Evolutionary conservation across 2,797 vertebrate genomes (phyloP), one percentile per base, ranked within the genome.

Genomic region (Coluber constrictor): DNA sequence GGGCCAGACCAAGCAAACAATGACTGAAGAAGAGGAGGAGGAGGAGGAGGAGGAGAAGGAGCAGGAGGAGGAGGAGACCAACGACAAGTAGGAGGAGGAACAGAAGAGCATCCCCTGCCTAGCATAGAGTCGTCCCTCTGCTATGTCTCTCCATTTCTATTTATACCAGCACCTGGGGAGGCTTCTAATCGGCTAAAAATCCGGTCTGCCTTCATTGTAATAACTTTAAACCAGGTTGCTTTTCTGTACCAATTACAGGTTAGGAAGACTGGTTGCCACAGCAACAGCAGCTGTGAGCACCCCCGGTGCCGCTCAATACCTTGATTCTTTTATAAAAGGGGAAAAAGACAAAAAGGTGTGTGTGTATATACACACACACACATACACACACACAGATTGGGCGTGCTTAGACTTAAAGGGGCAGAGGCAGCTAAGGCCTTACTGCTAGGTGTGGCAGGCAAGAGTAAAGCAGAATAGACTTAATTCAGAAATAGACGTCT

Each of bases 151-250:
- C 88, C n/a, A 10, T 51, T 90, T 94, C 93, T 94, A 94, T 92
- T 94, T 92, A 94, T 94, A 94, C 90, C 70, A 66, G 86, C 92
- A 94, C 90, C 93, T 92, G 93, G 91, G 93, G 93, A 94, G 89
- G 86, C 88, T 94, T 92, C 57, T 94, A 94, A 94, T 94, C 91
- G 87, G 89, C 90, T 92, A 92, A 90, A 89, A 94, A 94, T 91
- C 93, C 86, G 37, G 90, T 89, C 93, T 88, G 91, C 93, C 91
- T 94, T 94, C 93, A 94, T 94, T 94, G 93, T 92, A 92, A 94
- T 94, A 94, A 94, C 93, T 94, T 94, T 92, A 94, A 94, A 94
- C 93, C 93, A 94, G 92, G 93, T 94, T 92, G 90, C 93, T 94
- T 94, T 94, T 94, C 93, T 89, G 90, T 92, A 92, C 93, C 93